Evolutionary conservation across 2,113 vertebrate species (phyloP).

Genomic region (Apodemus sylvaticus): DNA sequence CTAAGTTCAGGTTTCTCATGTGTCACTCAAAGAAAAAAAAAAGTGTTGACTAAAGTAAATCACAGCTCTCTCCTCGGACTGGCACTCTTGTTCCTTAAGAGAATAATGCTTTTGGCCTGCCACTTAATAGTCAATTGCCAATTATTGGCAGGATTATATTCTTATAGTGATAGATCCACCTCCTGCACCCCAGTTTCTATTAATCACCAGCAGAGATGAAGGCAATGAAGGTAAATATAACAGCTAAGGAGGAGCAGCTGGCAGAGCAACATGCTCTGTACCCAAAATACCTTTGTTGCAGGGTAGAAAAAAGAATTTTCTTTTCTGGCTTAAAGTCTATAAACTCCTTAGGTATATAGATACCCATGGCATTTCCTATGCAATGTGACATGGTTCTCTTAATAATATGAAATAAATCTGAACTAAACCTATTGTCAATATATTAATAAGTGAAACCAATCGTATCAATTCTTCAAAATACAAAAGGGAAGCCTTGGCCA

Average conservation of each 20-base stretch:
- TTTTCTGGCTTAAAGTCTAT: not conserved
- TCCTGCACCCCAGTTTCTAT: not conserved
- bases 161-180: not conserved
- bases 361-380: not conserved
- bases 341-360: constrained; percentile 40
- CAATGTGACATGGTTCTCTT: not conserved
- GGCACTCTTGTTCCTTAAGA: not conserved
- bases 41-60: constrained; percentile 36
- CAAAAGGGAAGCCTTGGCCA: not conserved
- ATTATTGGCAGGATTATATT: constrained; percentile 3
- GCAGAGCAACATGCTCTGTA: constrained; percentile 54
- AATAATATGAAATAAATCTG: not conserved
- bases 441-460: not conserved
- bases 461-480: constrained; percentile 4
- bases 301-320: constrained; percentile 44
- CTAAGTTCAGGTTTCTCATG: not conserved
- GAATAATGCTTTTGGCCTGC: not conserved
- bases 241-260: constrained; percentile 57
- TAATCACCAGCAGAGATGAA: constrained; percentile 48
- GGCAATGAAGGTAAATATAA: constrained; percentile 25
- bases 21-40: not conserved
- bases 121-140: not conserved
- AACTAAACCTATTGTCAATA: not conserved
- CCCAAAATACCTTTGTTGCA: constrained; percentile 74
- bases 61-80: not conserved